Base-by-base conservation (phyloP, 2,113 vertebrate genomes). In the Ceyx melanurus region DNA sequence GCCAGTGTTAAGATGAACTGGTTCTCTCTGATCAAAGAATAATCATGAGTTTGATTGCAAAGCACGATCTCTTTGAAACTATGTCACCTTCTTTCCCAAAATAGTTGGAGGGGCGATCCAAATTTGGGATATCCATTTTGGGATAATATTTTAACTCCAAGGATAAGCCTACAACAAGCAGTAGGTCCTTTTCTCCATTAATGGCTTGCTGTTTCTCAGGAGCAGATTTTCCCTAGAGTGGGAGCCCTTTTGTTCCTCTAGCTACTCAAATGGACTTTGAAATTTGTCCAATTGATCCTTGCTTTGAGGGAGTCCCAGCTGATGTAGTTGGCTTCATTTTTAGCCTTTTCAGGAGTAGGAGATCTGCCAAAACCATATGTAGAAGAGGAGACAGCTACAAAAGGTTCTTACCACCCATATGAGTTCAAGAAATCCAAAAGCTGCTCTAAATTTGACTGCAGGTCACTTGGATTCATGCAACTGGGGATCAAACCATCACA, bases 251-350 rank as follows among this genome's bases (percentile, higher is more conserved):
- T 94, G 89, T 92, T 89, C 75, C 35, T 77, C 79, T 33, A 45
- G 67, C 65, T 79, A 21, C 86, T 86, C 62, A 84, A 91, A 92
- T 25, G 51, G 65, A 89, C 92, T 95, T 93, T 89, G 91, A 93
- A 93, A 89, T 82, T 71, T 74, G 84, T 95, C 95, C 92, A 96
- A 82, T 54, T 92, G 89, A 93, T 95, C 89, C 76, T 85, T 91
- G 89, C 82, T 93, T 91, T 93, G 78, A 95, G 75, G 87, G 71
- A 64, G 87, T 77, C 87, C 91, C 92, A 94, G 92, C 89, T 93
- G 92, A 94, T 85, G 78, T 42, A 29, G 37, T 15, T 93, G 94
- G 89, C 92, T 93, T 80, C 72, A 42, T 80, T 92, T 95, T 65
- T 48, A 96, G 60, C 66, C n/a, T 89, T 94, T 92, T 82, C 64